Percentiles rank a stretch among this genome's conserved stretches.
Evolutionary conservation across 2,797 vertebrate genomes (phyloP).

Genomic region (Thamnophis elegans): DNA sequence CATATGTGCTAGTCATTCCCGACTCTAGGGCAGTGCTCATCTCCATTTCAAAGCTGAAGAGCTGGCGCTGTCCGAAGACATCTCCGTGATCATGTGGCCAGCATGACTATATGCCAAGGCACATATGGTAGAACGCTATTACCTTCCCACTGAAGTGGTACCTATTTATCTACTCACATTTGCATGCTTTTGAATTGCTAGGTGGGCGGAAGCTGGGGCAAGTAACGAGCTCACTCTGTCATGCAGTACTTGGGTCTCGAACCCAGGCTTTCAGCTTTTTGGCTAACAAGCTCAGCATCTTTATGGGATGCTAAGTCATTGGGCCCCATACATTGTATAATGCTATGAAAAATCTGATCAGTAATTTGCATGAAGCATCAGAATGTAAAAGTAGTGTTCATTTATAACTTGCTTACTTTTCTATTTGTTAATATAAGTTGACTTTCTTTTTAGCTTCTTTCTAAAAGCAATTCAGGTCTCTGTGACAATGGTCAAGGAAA

Average conservation of each 20-base stretch:
- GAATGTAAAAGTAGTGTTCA: neutral
- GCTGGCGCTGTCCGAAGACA: no score
- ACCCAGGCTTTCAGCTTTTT: neutral
- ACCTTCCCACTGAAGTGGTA: neutral
- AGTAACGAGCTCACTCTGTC: neutral
- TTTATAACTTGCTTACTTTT: neutral
- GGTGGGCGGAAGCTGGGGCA: neutral
- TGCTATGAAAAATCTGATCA: conserved; percentile 44
- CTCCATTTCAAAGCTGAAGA: no score
- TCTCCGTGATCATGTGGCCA: no score
- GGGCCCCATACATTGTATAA: conserved; percentile 35
- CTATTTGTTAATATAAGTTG: neutral
- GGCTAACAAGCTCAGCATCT: neutral
- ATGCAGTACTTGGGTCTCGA: neutral
- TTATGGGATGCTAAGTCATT: neutral
- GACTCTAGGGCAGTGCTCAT: no score
- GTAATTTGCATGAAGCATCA: conserved; percentile 29
- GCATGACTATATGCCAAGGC: no score
- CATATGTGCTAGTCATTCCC: no score
- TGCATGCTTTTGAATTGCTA: neutral
- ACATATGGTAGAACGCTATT: no score
- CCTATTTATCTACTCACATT: neutral
- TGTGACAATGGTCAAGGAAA: neutral
- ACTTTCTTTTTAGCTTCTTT: neutral
- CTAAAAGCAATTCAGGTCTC: neutral